phyloP scores from a whole-genome alignment of 2,888 invertebrate species.

The Caenorhabditis sp. region DNA sequence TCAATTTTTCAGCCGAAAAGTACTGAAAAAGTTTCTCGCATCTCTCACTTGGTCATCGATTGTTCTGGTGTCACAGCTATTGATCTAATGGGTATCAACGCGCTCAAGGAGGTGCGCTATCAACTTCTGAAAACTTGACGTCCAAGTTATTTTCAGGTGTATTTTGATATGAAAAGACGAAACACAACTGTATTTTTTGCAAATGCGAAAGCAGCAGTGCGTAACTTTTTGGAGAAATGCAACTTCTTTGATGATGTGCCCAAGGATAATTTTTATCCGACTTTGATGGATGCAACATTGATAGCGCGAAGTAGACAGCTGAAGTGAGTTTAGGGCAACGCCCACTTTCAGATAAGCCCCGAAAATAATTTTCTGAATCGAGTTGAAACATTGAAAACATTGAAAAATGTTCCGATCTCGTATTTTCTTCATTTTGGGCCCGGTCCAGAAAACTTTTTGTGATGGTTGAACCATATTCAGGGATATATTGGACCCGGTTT shows the following conservation, averaged over 20 bases:
- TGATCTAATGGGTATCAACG: slow-evolving; percentile 69
- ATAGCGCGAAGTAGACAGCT: slow-evolving; percentile 61
- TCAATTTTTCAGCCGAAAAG: too few relatives aligned
- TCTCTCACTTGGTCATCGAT: slow-evolving; percentile 69
- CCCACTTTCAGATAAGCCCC: neutral
- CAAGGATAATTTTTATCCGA: slow-evolving; percentile 69
- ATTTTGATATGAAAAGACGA: slow-evolving; percentile 52
- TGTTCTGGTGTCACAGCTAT: slow-evolving; percentile 70
- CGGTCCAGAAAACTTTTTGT: too few relatives aligned
- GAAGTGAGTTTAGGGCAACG: slow-evolving; percentile 37
- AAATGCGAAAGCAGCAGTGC: slow-evolving; percentile 67
- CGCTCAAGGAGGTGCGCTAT: slow-evolving; percentile 59
- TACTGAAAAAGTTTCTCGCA: too few relatives aligned
- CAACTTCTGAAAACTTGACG: too few relatives aligned
- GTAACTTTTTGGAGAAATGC: slow-evolving; percentile 64
- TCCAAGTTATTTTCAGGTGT: slow-evolving; percentile 5
- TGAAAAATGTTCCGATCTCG: too few relatives aligned
- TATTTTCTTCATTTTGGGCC: too few relatives aligned
- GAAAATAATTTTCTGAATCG: neutral
- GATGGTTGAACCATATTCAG: too few relatives aligned
- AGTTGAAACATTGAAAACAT: neutral
- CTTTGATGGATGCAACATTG: slow-evolving; percentile 67
- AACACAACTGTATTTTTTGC: slow-evolving; percentile 68
- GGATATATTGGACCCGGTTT: too few relatives aligned
- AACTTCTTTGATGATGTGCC: slow-evolving; percentile 66